Evolutionary conservation across 2,797 vertebrate species (phyloP).

Genomic region (Telmatherina bonti): DNA sequence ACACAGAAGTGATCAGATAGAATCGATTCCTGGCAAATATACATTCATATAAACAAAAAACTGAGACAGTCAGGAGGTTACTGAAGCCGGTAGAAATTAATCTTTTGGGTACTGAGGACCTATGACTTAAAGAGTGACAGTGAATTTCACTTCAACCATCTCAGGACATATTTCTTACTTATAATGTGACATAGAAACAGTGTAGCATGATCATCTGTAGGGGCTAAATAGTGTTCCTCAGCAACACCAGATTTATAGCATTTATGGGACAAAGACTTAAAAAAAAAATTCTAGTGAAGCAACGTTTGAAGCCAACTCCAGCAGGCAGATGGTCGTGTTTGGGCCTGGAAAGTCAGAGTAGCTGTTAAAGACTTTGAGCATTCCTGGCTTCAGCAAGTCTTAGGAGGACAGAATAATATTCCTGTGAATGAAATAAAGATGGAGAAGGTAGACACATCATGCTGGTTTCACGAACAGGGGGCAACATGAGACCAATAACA

Average conservation of each 20-base stretch:
- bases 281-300: not conserved
- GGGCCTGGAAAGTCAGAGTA: not conserved
- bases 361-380: conserved; percentile 19
- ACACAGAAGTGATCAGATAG: not conserved
- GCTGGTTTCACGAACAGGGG: conserved; percentile 29
- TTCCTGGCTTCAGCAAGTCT: conserved; percentile 14
- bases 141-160: not conserved
- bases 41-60: conserved; percentile 1
- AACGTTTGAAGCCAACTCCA: not conserved
- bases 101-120: not conserved
- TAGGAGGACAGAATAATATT: conserved; percentile 32
- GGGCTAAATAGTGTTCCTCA: not conserved
- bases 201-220: not conserved
- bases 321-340: conserved; percentile 9
- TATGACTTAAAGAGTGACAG: not conserved
- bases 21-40: not conserved
- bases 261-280: not conserved
- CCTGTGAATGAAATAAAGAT: conserved; percentile 48
- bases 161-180: not conserved
- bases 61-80: not conserved
- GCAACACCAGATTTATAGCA: not conserved
- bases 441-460: conserved; percentile 46
- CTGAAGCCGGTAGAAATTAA: not conserved
- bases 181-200: not conserved
- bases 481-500: conserved; percentile 32